These are phyloP conservation scores for Alviniconcha marisindica DNA, from an alignment of 1,140 invertebrate genomes.

Conservation along the genomic window DNA sequence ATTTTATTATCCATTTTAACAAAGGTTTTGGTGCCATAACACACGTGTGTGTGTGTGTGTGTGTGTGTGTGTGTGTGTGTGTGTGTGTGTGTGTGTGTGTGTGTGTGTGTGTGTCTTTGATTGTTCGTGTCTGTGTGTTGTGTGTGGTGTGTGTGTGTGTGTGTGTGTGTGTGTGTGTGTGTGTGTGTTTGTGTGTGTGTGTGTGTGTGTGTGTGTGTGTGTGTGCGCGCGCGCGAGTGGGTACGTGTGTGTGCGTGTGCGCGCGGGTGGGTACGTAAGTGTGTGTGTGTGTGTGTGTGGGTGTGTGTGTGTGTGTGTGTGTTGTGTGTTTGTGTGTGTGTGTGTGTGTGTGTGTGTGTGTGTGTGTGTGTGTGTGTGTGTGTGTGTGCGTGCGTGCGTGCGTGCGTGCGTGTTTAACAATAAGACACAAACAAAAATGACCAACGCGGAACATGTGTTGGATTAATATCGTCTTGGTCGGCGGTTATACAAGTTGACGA, in stretches of 20 bases:
- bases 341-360: slow-evolving; percentile 19
- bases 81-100: neutral
- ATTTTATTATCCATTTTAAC: too few relatives aligned
- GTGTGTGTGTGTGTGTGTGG: too few relatives aligned
- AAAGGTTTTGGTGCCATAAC: neutral
- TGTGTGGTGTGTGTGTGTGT: neutral
- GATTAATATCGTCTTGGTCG: too few relatives aligned
- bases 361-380: slow-evolving; percentile 2
- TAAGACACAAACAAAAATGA: too few relatives aligned
- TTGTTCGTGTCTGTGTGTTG: neutral
- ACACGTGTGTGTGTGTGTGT: neutral
- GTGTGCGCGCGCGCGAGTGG: neutral
- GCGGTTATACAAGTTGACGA: too few relatives aligned
- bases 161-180: neutral
- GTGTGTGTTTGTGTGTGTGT: neutral
- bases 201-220: neutral
- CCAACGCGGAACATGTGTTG: too few relatives aligned
- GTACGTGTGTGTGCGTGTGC: neutral
- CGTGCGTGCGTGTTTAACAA: neutral
- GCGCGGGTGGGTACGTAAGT: too few relatives aligned
- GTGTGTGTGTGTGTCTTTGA: neutral
- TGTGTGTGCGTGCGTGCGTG: slow-evolving; percentile 1
- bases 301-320: neutral
- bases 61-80: slow-evolving; percentile 14
- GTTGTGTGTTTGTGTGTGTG: slow-evolving; percentile 3